A percentile compares a stretch with the other conserved stretches of the same genome.
These are phyloP conservation scores for Nasonia giraulti DNA, from an alignment of 1,140 invertebrate species.

Conservation along the genomic window DNA sequence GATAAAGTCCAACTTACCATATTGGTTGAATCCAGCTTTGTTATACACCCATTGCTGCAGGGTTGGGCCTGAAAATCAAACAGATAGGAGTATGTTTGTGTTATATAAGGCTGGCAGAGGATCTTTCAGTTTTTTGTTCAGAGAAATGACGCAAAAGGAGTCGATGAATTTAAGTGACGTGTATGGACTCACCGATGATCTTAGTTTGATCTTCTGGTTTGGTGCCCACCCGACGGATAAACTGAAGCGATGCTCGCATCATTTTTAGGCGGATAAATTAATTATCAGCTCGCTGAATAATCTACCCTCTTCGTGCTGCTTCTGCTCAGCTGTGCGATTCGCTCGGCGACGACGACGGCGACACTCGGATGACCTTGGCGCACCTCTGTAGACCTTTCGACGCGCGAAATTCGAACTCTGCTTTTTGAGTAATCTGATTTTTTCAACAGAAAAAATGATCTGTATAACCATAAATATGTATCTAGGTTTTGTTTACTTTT, in stretches of 20 bases:
- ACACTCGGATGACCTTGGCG: not conserved
- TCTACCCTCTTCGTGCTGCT: not conserved
- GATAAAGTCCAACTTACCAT: constrained; percentile 74
- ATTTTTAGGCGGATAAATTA: not conserved
- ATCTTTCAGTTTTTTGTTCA: not conserved
- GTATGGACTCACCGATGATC: constrained; percentile 9
- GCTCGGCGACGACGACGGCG: not conserved
- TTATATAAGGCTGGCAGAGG: constrained; percentile 60
- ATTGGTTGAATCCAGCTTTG: constrained; percentile 83
- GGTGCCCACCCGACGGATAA: not conserved
- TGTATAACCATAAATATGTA: not conserved
- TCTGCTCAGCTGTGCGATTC: not conserved
- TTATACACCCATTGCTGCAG: constrained; percentile 82
- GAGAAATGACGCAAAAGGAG: not conserved
- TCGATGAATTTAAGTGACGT: not conserved
- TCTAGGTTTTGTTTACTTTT: not conserved
- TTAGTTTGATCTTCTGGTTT: not conserved
- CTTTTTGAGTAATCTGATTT: not conserved
- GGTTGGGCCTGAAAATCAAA: constrained; percentile 72
- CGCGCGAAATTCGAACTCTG: not conserved
- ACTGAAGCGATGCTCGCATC: not conserved
- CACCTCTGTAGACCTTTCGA: not conserved
- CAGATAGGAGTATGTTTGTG: not conserved
- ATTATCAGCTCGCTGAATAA: not conserved
- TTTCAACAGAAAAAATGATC: not conserved